Base-by-base conservation (phyloP, 2,888 invertebrate genomes). In the Dascillus cervinus region DNA sequence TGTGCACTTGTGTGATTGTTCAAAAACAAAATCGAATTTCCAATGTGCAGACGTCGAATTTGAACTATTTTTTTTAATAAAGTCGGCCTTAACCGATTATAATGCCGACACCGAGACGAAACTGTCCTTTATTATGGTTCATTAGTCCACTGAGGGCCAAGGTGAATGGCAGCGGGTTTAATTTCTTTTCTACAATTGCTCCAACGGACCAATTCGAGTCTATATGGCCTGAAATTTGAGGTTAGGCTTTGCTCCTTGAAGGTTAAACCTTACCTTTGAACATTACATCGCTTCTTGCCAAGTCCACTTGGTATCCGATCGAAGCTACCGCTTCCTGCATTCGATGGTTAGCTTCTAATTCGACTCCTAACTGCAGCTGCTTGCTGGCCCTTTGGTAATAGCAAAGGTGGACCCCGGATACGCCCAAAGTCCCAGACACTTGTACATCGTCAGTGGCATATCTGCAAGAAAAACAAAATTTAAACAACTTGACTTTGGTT, bases 311-410 rank as follows among this genome's bases (percentile, higher is more conserved):
- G 68, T 97, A 97, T 6, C 87, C 95, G 48, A 96, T 73, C 3
- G 92, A 86, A 32, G 90, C 90, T 3, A 85, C 80, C 1, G 91
- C 85, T 65, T 96, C 94, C 66, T 88, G 87, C 64, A 89, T 79
- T 52, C 90, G 74, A 56, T 88, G 76, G 58, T 88, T 92, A 3
- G 94, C 87, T 67, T 96, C 95, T 51, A 96, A 75, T 65, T 98
- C 97, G 0, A 92, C 91, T 29, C 96, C 97, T 46, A 97, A 70
- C 72, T 90, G 81, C 41, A 91, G 67, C 58, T 92, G 89, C 60
- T 90, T 89, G 63, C 86, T 90, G 49, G 90, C 87, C 67, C 83
- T 89, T 57, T 94, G 95, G 68, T 92, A 91, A 67, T 90, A 97
- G 62, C 92, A 94, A 31, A 90, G 57, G 59, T 96, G 94, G 43